These are phyloP conservation scores for Octodon degus DNA, from an alignment of 2,113 vertebrate genomes.

Conservation along the genomic window DNA sequence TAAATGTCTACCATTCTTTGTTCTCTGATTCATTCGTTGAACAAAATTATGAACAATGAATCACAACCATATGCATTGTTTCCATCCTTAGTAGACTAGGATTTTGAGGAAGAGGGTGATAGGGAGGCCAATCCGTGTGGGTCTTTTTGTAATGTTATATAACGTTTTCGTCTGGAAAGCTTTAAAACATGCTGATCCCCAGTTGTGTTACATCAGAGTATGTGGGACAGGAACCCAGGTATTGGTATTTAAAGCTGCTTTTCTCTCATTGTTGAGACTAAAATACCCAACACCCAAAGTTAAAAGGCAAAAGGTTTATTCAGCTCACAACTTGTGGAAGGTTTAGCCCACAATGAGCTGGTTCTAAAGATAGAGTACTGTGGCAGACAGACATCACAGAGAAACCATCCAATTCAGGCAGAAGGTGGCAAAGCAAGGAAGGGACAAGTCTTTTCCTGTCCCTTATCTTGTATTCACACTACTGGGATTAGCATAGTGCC, in stretches of 20 bases:
- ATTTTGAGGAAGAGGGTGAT: not conserved
- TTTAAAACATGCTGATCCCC: not conserved
- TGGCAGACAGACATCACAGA: not conserved
- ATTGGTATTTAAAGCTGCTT: not conserved
- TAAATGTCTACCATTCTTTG: not conserved
- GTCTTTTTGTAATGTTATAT: not conserved
- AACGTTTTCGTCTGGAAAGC: not conserved
- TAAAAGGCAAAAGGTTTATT: not conserved
- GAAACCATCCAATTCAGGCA: not conserved
- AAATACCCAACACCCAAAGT: not conserved
- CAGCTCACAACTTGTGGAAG: not conserved
- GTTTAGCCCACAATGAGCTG: not conserved
- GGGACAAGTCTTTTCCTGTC: not conserved
- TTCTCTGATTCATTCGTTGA: not conserved
- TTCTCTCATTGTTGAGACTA: not conserved
- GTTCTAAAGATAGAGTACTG: not conserved
- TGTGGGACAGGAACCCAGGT: not conserved
- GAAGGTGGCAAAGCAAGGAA: not conserved
- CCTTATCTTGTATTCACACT: not conserved
- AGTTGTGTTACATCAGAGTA: not conserved
- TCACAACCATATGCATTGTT: not conserved
- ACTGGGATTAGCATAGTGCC: not conserved
- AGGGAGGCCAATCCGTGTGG: not conserved
- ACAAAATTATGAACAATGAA: not conserved
- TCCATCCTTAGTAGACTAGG: not conserved